Conservation (phyloP, 1,140 invertebrate genomes). For the Akabosia matsudoensis region DNA sequence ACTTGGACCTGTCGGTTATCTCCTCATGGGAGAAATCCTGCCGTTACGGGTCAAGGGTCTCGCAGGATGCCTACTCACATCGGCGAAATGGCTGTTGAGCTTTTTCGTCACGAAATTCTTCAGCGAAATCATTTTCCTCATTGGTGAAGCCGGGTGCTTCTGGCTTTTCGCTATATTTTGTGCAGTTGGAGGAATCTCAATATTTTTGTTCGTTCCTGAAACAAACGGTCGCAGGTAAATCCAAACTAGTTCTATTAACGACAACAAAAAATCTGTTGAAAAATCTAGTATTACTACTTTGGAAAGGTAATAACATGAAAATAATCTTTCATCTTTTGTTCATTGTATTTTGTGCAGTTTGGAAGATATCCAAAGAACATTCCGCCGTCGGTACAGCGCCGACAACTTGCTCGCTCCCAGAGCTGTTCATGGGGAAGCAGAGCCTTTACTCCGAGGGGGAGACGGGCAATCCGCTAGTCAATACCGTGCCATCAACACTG, state of each 20-base stretch:
- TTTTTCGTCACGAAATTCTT: conserved; percentile 16
- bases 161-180: conserved; percentile 57
- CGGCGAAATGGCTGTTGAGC: conserved; percentile 54
- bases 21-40: conserved; percentile 70
- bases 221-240: conserved; percentile 69
- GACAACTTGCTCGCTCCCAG: neutral
- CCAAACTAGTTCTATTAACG: conserved; percentile 66
- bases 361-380: conserved; percentile 6
- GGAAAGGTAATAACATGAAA: too few species aligned
- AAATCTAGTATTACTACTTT: too few species aligned
- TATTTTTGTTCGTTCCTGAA: conserved; percentile 65
- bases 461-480: neutral
- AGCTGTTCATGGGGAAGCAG: neutral
- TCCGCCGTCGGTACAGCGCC: neutral
- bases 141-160: conserved; percentile 51
- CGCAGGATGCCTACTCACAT: conserved; percentile 70
- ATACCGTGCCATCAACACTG: neutral
- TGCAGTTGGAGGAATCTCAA: conserved; percentile 52
- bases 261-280: too few species aligned
- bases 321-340: too few species aligned
- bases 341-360: too few species aligned
- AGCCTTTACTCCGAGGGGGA: neutral
- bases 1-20: conserved; percentile 73
- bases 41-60: conserved; percentile 68
- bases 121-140: neutral